These are phyloP conservation scores for Noctua fimbriata DNA, from an alignment of 2,888 invertebrate genomes.

Conservation along the genomic window DNA sequence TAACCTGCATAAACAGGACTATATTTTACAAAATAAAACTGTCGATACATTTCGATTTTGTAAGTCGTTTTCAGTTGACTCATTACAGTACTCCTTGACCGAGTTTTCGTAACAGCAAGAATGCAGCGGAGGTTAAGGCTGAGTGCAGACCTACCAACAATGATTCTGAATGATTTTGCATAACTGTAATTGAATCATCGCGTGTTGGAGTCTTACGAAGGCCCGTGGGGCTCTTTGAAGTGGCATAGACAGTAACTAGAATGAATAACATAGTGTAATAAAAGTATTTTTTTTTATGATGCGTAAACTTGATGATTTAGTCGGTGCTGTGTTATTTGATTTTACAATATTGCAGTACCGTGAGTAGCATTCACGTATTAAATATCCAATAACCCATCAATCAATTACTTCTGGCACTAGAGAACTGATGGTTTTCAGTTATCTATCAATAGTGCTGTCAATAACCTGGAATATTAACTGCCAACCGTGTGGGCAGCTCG, in stretches of 20 bases:
- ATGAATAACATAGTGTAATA: slow-evolving; percentile 11
- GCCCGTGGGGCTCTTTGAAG: not conserved
- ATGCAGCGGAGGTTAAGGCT: slow-evolving; percentile 53
- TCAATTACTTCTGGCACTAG: not conserved
- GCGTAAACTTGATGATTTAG: not conserved
- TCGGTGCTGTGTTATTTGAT: not conserved
- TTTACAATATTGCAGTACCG: not conserved
- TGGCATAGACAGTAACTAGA: not conserved
- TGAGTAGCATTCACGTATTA: not conserved
- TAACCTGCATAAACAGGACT: not conserved
- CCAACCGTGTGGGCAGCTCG: slow-evolving; percentile 12
- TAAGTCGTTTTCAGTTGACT: slow-evolving; percentile 54
- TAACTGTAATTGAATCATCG: slow-evolving; percentile 37
- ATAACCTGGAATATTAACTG: slow-evolving; percentile 14
- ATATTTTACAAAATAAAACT: slow-evolving; percentile 1
- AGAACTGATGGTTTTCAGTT: not conserved
- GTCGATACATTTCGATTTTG: slow-evolving; percentile 26
- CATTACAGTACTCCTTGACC: slow-evolving; percentile 59
- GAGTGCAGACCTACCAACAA: slow-evolving; percentile 23
- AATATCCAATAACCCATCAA: not conserved
- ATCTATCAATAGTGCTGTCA: slow-evolving; percentile 11
- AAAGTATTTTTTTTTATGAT: slow-evolving; percentile 6
- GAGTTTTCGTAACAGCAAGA: slow-evolving; percentile 48
- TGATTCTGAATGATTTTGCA: slow-evolving; percentile 31
- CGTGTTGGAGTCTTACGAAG: slow-evolving; percentile 9